Base-by-base conservation (phyloP, 2,797 vertebrate species). In the Etheostoma nigrum region DNA sequence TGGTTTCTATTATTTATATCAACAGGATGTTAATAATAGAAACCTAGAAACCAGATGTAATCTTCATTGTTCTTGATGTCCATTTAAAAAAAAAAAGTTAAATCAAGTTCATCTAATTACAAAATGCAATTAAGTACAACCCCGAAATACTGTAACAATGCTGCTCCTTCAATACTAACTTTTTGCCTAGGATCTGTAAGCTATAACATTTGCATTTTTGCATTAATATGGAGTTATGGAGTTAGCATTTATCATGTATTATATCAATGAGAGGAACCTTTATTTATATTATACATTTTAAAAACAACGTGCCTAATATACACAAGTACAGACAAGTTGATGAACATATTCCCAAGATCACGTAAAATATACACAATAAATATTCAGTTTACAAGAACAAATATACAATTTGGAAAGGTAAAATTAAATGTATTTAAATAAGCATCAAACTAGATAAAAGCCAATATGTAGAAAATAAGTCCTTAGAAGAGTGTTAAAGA, bases 1-100 rank as follows among this genome's bases (percentile, higher is more conserved):
- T 40, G 3, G 16, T 63, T 63, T 63, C 44, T 45, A 48, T 65
- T 33, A 65, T 65, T 33, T 51, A 64, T 18, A 21, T 36, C 47
- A 21, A 30, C 30, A 7, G 0, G 36, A 40, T 40, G 10, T 40
- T 40, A 40, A 40, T 40, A 40, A 40, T 40, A 40, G 10, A 40
- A 40, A 27, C 30, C 15, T 63, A 30, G 61, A n/a, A 48, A 47
- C 12, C 1, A 1, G 23, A 25, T 11, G 27, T 48, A 5, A 19
- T 47, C 44, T 19, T 63, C 36, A 36, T 40, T 11, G 36, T 40
- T 40, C 36, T 40, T 40, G 36, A 40, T 40, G 36, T 40, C 36
- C 36, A 40, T 40, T 40, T 40, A 27, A 27, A 27, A 25, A 25
- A 25, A 25, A 25, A 27, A 27, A 27, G 36, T 40, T 40, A 40